These are phyloP conservation scores for Hanleya hanleyi DNA, from an alignment of 2,888 invertebrate genomes.

Conservation along the genomic window DNA sequence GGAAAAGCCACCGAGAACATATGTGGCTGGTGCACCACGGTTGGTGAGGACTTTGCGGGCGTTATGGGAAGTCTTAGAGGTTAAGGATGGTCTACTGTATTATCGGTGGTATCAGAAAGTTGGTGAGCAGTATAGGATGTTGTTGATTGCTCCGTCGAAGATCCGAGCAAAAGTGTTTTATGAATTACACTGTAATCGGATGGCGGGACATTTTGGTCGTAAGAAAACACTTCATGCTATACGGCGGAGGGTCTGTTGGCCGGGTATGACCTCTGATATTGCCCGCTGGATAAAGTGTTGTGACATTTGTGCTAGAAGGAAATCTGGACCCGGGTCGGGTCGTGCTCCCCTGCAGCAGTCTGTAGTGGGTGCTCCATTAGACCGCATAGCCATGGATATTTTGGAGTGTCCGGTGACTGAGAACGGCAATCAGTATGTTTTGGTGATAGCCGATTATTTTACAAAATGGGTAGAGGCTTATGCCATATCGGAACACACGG, in stretches of 20 bases:
- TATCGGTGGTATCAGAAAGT: not conserved
- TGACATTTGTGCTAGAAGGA: not conserved
- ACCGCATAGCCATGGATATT: not conserved
- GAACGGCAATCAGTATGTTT: not conserved
- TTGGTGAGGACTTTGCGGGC: not conserved
- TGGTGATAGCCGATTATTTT: not conserved
- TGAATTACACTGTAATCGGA: not conserved
- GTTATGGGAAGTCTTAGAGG: not conserved
- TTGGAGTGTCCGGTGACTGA: not conserved
- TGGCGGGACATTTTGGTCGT: not conserved
- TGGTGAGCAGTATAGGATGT: not conserved
- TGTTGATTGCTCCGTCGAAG: not conserved
- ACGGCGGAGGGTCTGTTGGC: not conserved
- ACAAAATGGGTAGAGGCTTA: not conserved
- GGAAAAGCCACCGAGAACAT: not conserved
- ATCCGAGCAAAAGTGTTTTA: not conserved
- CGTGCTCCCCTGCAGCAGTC: not conserved
- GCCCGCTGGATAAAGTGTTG: not conserved
- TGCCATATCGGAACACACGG: not conserved
- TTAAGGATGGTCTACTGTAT: not conserved
- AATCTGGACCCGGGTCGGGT: not conserved
- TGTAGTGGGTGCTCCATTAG: not conserved
- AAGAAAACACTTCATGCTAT: not conserved
- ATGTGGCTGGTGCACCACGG: not conserved
- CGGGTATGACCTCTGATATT: not conserved